A percentile compares a stretch with the other conserved stretches of the same genome.
Conservation (phyloP, 37 sponge, comb jelly and placozoan genomes). For the Tethya wilhelma region DNA sequence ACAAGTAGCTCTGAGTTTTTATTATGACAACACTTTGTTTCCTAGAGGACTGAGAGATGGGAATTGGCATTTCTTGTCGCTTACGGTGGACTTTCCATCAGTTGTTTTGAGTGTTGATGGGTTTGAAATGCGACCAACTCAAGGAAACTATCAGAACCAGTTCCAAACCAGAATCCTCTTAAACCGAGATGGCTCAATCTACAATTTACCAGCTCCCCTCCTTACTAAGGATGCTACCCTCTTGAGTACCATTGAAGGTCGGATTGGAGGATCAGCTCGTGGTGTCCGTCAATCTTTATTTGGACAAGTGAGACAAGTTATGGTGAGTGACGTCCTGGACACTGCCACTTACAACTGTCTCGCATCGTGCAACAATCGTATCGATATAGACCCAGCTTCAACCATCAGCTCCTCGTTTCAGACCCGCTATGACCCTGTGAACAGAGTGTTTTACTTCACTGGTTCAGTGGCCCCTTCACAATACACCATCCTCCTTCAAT, state of each 20-base stretch:
- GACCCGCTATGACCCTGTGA: constrained; percentile 49
- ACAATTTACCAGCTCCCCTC: constrained; percentile 60
- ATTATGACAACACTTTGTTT: constrained; percentile 16
- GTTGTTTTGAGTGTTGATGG: constrained; percentile 46
- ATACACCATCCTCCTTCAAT: constrained; percentile 45
- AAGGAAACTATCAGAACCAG: constrained; percentile 20
- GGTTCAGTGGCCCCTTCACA: neutral
- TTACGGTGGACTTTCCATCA: constrained; percentile 32
- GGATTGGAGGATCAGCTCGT: constrained; percentile 48
- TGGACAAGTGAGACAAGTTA: constrained; percentile 46
- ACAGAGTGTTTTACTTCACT: constrained; percentile 35
- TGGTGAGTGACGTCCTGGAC: constrained; percentile 14
- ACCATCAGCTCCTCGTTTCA: neutral
- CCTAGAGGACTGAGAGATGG: constrained; percentile 37
- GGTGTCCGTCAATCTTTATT: constrained; percentile 3
- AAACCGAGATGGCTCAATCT: neutral
- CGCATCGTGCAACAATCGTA: constrained; percentile 48
- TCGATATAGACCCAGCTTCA: constrained; percentile 1
- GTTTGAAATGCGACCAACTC: constrained; percentile 14
- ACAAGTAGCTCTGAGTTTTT: constrained; percentile 61
- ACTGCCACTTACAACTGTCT: constrained; percentile 36
- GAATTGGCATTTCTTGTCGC: constrained; percentile 52
- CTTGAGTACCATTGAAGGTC: constrained; percentile 3
- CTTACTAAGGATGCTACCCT: constrained; percentile 8
- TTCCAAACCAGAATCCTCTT: neutral